Base-by-base conservation (phyloP, 2,797 vertebrate species). In the Propithecus perrieri region DNA sequence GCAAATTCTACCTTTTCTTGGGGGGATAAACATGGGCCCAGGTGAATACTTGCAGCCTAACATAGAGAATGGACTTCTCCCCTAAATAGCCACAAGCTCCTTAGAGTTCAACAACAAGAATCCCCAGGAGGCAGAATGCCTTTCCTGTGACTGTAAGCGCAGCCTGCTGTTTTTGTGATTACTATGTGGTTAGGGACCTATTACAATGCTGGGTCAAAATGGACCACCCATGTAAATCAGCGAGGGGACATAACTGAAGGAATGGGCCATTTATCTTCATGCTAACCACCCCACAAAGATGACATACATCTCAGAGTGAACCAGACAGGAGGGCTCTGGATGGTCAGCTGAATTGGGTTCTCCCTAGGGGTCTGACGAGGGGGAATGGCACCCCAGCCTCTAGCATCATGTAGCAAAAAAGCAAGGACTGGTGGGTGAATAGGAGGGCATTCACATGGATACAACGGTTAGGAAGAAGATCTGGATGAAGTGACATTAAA, bases 21-120 rank as follows among this genome's bases (percentile, higher is more conserved):
- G 17, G 48, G 46, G n/a, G 30, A 28, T 24, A n/a, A 67, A 55
- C 18, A 91, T 10, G 75, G 57, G 28, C 67, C 53, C 67, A 90
- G 30, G 74, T 48, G 18, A 91, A 71, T 24, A 85, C 4, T 5
- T 76, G 22, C 12, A 86, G 81, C 24, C 33, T 80, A 92, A 96
- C 55, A 91, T 24, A 89, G 65, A 85, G 48, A 89, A 74, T 30
- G 4, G 3, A 75, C 18, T 35, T 88, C 59, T 89, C 57, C 22
- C 33, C 61, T 91, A 69, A 80, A 67, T 2, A 91, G 48, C 41
- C 61, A 48, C 22, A 86, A 80, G 65, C 43, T 90, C 67, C 69
- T 79, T 65, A 55, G 79, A 83, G 43, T 92, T 88, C 71, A 94
- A 74, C 7, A 91, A 43, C 67, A 91, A 92, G 72, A 94, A 94